Evolutionary conservation across 1,140 invertebrate species (phyloP), one percentile per base, ranked within the genome.

Genomic region (Zaprionus taronus): DNA sequence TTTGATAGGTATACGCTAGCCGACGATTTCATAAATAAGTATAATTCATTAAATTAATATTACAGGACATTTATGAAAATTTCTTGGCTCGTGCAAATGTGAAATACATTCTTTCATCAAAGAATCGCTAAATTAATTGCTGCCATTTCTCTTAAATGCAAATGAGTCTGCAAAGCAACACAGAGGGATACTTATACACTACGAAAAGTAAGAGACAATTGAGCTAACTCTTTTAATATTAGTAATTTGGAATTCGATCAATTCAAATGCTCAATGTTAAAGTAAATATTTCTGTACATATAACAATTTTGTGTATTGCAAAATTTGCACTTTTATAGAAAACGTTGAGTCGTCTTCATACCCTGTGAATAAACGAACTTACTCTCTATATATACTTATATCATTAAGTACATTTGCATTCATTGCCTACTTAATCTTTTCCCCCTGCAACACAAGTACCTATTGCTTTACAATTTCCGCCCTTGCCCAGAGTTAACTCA

Each of bases 401-500:
- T 28, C 2, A 7, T 2, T 28, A 7, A 7, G 28, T 7, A 28
- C 28, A 9, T 28, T 2, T 28, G 28, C 1, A 2, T 28, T 7
- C 6, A 2, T 7, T 28, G 28, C 28, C 7, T 28, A 28, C 7
- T 28, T 2, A 28, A 31, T 17, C n/a, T 0, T 20, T 2, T 51
- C 22, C 9, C 20, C 2, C 1, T 41, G 38, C 7, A 6, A 1
- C 9, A 9, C 28, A 31, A 9, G 7, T 34, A 34, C 9, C 0
- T 34, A 34, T 34, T 34, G 31, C 31, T 31, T 11, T 11, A 31
- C 0, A 15, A 49, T 49, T 20, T 47, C 17, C 22, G 17, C 14
- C 44, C 14, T 6, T n/a, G 14, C 17, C 9, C 7, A 20, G 2
- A 24, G 20, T 15, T 5, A 6, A 71, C 90, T 93, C 92, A 96